Base-by-base conservation (phyloP, 2,888 invertebrate species). In the Drosophila atripex region DNA sequence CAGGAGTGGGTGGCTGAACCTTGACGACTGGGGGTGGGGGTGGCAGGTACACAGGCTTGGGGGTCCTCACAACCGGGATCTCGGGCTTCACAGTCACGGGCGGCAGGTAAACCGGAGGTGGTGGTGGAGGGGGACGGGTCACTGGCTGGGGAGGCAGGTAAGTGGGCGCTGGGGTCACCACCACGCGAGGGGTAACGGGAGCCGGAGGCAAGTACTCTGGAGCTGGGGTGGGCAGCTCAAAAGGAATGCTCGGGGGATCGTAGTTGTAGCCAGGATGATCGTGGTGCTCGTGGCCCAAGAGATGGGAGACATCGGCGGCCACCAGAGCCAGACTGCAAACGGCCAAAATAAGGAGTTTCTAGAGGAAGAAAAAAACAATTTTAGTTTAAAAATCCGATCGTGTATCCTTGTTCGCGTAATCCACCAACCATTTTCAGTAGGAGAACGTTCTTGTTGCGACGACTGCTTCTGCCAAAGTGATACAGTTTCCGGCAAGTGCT, bases 221-320 rank as follows among this genome's bases (percentile, higher is more conserved):
- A 5, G 76, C 69, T 0, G 88, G 82, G 7, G 86, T 75, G 3
- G 78, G 76, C 38, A 80, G 49, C 2, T 73, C 88, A 23, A 83
- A 89, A 41, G 77, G 78, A 2, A 59, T 51, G 14, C 68, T 75
- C 7, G 71, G 88, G 18, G 70, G 64, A 1, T 74, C 78, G 18
- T 76, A 89, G 54, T 80, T 73, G 45, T 90, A 89, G 28, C 90
- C 90, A 49, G 85, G 72, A 75, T 83, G 86, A 2, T 74, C 78
- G 25, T 78, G 71, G 18, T 86, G 54, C 41, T 88, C 74, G 16
- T 86, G 66, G 1, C 64, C 79, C 49, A 88, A 75, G 7, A 89
- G 47, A 68, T 89, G 90, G 23, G 89, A 89, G 0, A 89, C 89
- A 78, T 89, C 89, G 16, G 89, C 88, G 47, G 86, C 78, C 11